A percentile compares a stretch with the other conserved stretches of the same genome.
These are phyloP conservation scores for Caprella mutica DNA, from an alignment of 2,888 invertebrate genomes.

Conservation along the genomic window DNA sequence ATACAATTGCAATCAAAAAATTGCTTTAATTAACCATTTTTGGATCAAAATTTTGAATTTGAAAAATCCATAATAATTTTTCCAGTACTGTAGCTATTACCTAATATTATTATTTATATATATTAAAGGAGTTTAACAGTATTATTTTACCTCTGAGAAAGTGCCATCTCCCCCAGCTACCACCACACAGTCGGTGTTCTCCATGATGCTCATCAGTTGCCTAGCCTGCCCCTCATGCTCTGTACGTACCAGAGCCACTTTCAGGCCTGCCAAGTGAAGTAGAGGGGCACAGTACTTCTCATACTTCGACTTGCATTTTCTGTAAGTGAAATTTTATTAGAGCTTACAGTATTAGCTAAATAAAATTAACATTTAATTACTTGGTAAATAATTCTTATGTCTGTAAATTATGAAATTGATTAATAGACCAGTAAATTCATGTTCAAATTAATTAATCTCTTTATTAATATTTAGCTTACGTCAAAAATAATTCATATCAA, in stretches of 20 bases:
- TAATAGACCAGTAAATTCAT: background rate
- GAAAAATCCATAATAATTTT: too few species aligned
- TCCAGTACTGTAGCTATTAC: too few species aligned
- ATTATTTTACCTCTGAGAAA: constrained; percentile 61
- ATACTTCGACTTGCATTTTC: constrained; percentile 53
- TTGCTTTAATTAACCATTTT: too few species aligned
- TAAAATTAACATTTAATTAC: background rate
- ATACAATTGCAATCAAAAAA: too few species aligned
- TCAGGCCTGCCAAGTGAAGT: constrained; percentile 77
- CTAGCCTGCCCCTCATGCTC: constrained; percentile 81
- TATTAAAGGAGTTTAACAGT: too few species aligned
- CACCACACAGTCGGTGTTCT: constrained; percentile 69
- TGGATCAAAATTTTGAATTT: too few species aligned
- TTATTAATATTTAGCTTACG: background rate
- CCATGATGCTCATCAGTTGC: constrained; percentile 61
- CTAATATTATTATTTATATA: too few species aligned
- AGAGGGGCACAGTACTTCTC: constrained; percentile 87
- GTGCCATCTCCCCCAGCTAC: constrained; percentile 95
- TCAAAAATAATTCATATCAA: background rate
- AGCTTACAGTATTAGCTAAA: too few species aligned
- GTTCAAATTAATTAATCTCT: background rate
- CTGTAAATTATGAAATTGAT: background rate
- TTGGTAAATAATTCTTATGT: background rate
- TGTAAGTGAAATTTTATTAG: background rate
- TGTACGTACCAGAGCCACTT: constrained; percentile 62